Base-by-base conservation (phyloP, 1,140 invertebrate genomes). In the Drosophila takahashii region DNA sequence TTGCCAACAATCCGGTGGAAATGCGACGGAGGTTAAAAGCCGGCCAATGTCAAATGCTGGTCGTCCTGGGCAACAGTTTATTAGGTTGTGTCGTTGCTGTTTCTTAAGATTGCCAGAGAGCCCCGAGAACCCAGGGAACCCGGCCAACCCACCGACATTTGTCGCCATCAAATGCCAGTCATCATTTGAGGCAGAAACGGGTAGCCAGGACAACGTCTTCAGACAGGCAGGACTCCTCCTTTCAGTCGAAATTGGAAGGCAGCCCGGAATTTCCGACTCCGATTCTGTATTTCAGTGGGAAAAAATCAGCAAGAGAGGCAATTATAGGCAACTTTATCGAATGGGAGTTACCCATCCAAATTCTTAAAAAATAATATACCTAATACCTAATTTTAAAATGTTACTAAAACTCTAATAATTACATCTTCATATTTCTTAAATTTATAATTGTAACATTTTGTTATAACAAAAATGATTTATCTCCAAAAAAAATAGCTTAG, bases 61-160 rank as follows among this genome's bases (percentile, higher is more conserved):
- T 76, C 61, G 83, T 84, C 79, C 79, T 47, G 62, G 84, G 72
- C 84, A 87, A 87, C 84, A 74, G 66, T 87, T 89, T 87, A 87
- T 87, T 87, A 89, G 84, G 83, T 87, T 86, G 80, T 84, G 75
- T 86, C 83, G 73, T 84, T 85, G 85, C 66, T 70, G 42, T 76
- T 86, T 79, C 83, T 89, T 83, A 87, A 87, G 83, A 87, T 89
- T 81, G 79, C 61, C 69, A 48, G 27, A 6, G 6, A 6, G 5
- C 8, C 6, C 29, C 29, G 29, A 47, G 57, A 52, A 41, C 34
- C 16, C 42, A 29, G 4, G n/a, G 6, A 27, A 15, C n/a, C 32
- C 27, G 51, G n/a, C 16, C 48, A 26, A 26, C 41, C 27, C 42
- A 32, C 42, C 56, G 4, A 41, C 36, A 36, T 32, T 45, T 48